Evolutionary conservation across 2,113 vertebrate species (phyloP).

Genomic region (Erpornis zantholeuca): DNA sequence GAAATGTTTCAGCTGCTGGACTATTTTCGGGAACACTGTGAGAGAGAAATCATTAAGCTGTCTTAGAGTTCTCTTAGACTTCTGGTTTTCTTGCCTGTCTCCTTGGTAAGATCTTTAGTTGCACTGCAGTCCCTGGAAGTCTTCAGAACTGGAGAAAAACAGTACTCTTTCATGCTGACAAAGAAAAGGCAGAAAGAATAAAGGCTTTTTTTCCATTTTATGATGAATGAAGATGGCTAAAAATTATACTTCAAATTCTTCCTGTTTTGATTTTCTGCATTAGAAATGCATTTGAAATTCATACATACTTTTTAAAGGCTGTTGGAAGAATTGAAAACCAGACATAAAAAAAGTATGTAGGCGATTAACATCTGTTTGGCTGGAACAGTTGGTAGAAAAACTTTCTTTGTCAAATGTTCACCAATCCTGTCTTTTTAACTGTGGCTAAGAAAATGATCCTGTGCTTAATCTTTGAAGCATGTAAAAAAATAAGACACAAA

Average conservation of each 20-base stretch:
- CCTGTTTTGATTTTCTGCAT: not conserved
- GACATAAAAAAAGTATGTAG: not conserved
- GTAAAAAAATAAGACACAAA: not conserved
- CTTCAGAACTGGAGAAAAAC: not conserved
- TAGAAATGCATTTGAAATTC: not conserved
- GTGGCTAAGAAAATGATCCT: not conserved
- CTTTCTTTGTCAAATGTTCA: not conserved
- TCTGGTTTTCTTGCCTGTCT: not conserved
- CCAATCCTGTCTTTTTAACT: not conserved
- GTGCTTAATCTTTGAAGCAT: not conserved
- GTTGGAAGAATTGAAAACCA: not conserved
- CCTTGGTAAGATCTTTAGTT: not conserved
- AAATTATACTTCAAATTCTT: not conserved
- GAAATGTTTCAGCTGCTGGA: not conserved
- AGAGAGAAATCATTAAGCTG: not conserved
- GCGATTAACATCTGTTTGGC: constrained; percentile 32
- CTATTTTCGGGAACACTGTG: not conserved
- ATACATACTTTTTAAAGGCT: not conserved
- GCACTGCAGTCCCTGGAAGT: not conserved
- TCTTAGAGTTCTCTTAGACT: not conserved
- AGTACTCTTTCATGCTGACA: not conserved
- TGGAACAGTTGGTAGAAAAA: not conserved
- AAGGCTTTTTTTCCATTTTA: not conserved
- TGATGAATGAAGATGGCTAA: not conserved
- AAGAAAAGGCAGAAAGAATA: not conserved